phyloP scores from a whole-genome alignment of 2,797 vertebrate genomes.

The Enteromius viviparus region DNA sequence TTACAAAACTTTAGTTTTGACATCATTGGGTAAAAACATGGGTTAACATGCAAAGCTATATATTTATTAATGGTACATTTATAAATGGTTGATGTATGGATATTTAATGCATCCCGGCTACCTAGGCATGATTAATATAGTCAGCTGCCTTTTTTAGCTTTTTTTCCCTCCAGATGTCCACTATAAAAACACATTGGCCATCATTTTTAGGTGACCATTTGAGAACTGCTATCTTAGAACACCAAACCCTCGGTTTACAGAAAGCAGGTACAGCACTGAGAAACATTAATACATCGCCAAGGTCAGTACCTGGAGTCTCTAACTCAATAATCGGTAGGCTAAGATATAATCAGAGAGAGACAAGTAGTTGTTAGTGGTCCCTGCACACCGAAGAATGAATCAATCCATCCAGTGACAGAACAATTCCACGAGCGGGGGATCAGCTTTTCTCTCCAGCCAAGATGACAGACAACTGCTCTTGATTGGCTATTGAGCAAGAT shows the following conservation, averaged over 20 bases:
- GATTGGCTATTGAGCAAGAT: slow-evolving; percentile 48
- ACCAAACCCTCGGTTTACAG: neutral
- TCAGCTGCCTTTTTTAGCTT: neutral
- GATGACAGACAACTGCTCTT: slow-evolving; percentile 55
- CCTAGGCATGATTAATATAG: neutral
- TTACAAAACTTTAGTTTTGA: neutral
- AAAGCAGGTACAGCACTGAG: slow-evolving; percentile 12
- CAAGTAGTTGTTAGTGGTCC: slow-evolving; percentile 63
- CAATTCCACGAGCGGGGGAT: slow-evolving; percentile 60
- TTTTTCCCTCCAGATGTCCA: neutral
- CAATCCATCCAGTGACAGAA: slow-evolving; percentile 65
- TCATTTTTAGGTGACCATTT: neutral
- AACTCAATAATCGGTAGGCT: slow-evolving; percentile 65
- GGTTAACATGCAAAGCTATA: neutral
- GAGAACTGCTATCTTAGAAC: slow-evolving; percentile 11
- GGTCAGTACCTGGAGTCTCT: slow-evolving; percentile 60
- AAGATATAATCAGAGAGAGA: slow-evolving; percentile 64
- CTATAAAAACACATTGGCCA: neutral
- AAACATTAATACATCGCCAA: slow-evolving; percentile 56
- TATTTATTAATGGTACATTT: neutral
- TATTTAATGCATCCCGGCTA: neutral
- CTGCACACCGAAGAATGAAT: slow-evolving; percentile 59
- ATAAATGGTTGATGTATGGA: neutral
- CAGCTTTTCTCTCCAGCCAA: slow-evolving; percentile 49
- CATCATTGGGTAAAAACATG: neutral